Evolutionary conservation across 2,113 vertebrate genomes (phyloP).

Genomic region (Calonectris borealis): DNA sequence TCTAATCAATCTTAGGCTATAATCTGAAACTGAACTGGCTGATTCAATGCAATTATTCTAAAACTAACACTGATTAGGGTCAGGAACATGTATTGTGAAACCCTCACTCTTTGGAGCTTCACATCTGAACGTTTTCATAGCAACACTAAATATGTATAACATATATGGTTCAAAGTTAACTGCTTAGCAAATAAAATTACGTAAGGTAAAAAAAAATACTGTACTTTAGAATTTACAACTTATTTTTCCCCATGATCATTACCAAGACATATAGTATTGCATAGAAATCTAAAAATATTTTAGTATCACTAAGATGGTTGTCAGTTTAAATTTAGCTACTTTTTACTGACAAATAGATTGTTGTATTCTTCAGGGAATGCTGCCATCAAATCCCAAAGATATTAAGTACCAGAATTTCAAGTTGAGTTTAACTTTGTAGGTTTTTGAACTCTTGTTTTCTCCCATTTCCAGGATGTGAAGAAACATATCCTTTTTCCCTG

Average conservation of each 20-base stretch:
- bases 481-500: neutral
- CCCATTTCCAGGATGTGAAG: neutral
- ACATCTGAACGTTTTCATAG: neutral
- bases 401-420: neutral
- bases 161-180: neutral
- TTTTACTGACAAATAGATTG: neutral
- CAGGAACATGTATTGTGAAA: neutral
- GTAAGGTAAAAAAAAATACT: fast-evolving
- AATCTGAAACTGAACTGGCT: neutral
- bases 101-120: neutral
- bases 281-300: neutral
- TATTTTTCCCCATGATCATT: neutral
- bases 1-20: neutral
- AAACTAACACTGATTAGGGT: neutral
- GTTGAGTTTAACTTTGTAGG: neutral
- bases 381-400: neutral
- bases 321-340: neutral
- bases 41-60: neutral
- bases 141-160: neutral
- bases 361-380: neutral
- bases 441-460: neutral
- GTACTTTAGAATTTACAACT: neutral
- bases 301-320: neutral
- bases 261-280: neutral
- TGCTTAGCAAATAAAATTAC: neutral